Evolutionary conservation across 2,797 vertebrate genomes (phyloP).

Genomic region (Clarias fuscus): DNA sequence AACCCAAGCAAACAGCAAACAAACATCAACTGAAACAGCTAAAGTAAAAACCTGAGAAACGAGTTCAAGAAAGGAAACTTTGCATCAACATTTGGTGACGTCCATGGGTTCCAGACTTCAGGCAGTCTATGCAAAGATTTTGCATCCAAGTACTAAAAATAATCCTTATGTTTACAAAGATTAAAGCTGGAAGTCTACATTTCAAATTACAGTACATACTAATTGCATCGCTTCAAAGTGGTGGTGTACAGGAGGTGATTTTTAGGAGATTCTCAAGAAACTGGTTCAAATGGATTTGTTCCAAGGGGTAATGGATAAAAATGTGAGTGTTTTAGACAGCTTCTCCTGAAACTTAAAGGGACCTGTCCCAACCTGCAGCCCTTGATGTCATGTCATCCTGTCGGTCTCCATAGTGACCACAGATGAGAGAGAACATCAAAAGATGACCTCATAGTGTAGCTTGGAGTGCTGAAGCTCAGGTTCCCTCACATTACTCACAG

Average conservation of each 20-base stretch:
- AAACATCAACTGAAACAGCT: too few relatives aligned
- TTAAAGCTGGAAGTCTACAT: too few relatives aligned
- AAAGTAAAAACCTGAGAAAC: too few relatives aligned
- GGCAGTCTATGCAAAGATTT: too few relatives aligned
- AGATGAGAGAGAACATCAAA: constrained; percentile 54
- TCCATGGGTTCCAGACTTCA: too few relatives aligned
- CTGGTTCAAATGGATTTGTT: background rate
- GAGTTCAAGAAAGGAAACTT: too few relatives aligned
- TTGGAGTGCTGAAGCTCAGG: constrained; percentile 28
- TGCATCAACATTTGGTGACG: too few relatives aligned
- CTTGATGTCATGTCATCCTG: constrained; percentile 41
- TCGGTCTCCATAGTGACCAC: constrained; percentile 48
- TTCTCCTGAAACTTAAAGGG: background rate
- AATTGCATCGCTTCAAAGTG: too few relatives aligned
- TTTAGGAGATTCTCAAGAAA: background rate
- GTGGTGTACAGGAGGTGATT: background rate
- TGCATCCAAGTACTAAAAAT: background rate
- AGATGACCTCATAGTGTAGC: constrained; percentile 47
- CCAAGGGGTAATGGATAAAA: constrained; percentile 2
- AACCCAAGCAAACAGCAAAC: too few relatives aligned
- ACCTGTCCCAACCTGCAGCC: constrained; percentile 31
- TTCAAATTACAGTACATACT: too few relatives aligned
- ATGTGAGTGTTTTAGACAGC: constrained; percentile 12
- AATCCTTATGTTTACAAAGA: background rate
- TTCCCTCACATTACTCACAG: constrained; percentile 37